Base-by-base conservation (phyloP, 30 jellyfish, hydroid and myxozoan species). In the Rhopilema esculentum region DNA sequence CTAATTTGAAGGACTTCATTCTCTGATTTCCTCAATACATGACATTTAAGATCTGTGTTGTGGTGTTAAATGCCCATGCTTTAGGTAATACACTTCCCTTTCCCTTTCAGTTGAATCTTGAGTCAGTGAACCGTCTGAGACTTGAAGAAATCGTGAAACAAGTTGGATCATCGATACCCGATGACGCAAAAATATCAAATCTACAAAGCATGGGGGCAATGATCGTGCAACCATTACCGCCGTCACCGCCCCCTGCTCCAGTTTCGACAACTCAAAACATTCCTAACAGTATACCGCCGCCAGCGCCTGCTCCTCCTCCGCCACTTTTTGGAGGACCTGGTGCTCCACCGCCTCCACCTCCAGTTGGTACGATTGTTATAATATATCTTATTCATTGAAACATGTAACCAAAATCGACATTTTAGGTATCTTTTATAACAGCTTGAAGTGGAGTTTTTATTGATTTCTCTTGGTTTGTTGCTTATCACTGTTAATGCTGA, bases 141-240 rank as follows among this genome's bases (percentile, higher is more conserved):
- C 87, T 95, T 1, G 99, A 95, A 80, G 97, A 90, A n/a, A 95
- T 95, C 66, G 98, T 95, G 31, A 95, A 91, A 90, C 97, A 82
- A 69, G 97, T 90, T 22, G 97, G 99, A 8, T 92, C 97, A 4
- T 90, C 99, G 62, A 90, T 95, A 16, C 97, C 97, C 29, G 99
- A 95, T 71, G 98, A 90, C 84, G 99, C 99, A 23, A 95, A 95
- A 68, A 95, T 95, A 24, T 87, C 99, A 0, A 94, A 94, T 75
- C 83, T 94, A 26, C 97, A 89, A 48, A 95, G 98, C 96, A 91
- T 95, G 94, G 97, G 98, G 27, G 98, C 93, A 48, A 32, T 81
- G 69, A 81, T 89, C 71, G 75, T 69, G 69, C 95, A 65, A 72
- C 95, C 97, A 18, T 50, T 78, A 18, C 92, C 96, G 27, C 88